phyloP scores from a whole-genome alignment of 2,797 vertebrate genomes.

The Perodicticus potto region DNA sequence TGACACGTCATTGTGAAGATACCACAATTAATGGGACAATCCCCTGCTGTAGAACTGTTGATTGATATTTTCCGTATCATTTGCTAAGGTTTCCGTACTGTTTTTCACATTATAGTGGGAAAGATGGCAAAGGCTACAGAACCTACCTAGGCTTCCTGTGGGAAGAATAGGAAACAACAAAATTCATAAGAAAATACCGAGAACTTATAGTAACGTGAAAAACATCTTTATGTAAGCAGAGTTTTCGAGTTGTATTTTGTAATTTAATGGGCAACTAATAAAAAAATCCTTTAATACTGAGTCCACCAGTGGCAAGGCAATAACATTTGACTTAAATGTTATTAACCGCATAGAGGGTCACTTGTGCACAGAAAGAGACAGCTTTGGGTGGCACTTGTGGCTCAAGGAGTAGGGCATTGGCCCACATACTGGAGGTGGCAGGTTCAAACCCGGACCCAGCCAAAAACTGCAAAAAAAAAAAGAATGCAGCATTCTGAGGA shows the following conservation, averaged over 20 bases:
- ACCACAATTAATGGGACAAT: slow-evolving; percentile 69
- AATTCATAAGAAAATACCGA: slow-evolving; percentile 48
- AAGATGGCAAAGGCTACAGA: slow-evolving; percentile 15
- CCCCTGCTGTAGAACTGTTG: slow-evolving; percentile 41
- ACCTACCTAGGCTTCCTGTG: not conserved
- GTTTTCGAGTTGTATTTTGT: not conserved
- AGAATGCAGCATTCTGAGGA: not conserved
- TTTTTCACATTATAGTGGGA: slow-evolving; percentile 52
- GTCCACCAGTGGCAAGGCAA: not conserved
- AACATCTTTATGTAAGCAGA: not conserved
- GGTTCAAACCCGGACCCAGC: too few relatives aligned
- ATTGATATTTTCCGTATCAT: slow-evolving; percentile 72
- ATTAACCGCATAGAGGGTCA: not conserved
- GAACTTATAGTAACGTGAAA: slow-evolving; percentile 53
- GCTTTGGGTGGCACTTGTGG: not conserved
- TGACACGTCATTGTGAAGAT: not conserved
- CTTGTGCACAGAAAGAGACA: slow-evolving; percentile 19
- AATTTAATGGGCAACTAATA: slow-evolving; percentile 47
- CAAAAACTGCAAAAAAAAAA: too few relatives aligned
- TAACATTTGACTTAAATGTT: slow-evolving; percentile 45
- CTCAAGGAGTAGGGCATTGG: too few relatives aligned
- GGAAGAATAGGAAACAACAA: not conserved
- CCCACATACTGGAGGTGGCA: too few relatives aligned
- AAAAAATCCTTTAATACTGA: slow-evolving; percentile 34
- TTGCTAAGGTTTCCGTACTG: slow-evolving; percentile 62